Evolutionary conservation across 1,140 invertebrate species (phyloP), one percentile per base, ranked within the genome.

Genomic region (Zaprionus vittiger): DNA sequence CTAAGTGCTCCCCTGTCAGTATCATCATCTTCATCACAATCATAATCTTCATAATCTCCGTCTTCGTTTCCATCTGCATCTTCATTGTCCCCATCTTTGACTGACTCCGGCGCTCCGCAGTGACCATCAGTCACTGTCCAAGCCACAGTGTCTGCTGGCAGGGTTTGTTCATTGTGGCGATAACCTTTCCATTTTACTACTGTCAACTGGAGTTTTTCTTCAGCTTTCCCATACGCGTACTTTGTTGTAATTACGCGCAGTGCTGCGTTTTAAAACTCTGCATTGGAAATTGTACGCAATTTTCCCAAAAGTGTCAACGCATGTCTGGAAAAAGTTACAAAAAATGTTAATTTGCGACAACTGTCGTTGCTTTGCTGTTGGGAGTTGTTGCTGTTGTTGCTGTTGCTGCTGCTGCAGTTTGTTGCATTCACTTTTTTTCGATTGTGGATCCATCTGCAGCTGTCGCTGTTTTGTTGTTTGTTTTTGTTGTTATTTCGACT

Each of bases 131-230:
- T 86, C 83, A 86, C 67, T 89, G 83, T 86, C 84, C 61, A 37
- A 56, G 64, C 26, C 70, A 56, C 38, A 55, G 68, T 47, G 44
- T 20, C 49, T 31, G 64, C 47, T n/a, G 15, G 26, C 20, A 24
- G 12, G 64, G 65, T 59, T 55, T 52, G 31, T 49, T 14, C 60
- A 49, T 34, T 38, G 41, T 71, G 56, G 59, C 65, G 68, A 78
- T 87, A 89, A 83, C 83, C 83, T 87, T 87, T 87, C 83, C 83
- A 87, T 87, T 86, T 83, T 78, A 70, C 68, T 83, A 87, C 83
- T 87, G 84, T 87, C 84, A 87, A 57, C 67, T 55, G 69, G 28
- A 56, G 67, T 52, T 73, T 54, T 60, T 54, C 38, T n/a, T 26
- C 38, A 15, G 7, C 15, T 41, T 41, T 34, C 34, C 34, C 12